A percentile compares a stretch with the other conserved stretches of the same genome.
Conservation (phyloP, 2,888 invertebrate genomes). For the Busseola fusca region DNA sequence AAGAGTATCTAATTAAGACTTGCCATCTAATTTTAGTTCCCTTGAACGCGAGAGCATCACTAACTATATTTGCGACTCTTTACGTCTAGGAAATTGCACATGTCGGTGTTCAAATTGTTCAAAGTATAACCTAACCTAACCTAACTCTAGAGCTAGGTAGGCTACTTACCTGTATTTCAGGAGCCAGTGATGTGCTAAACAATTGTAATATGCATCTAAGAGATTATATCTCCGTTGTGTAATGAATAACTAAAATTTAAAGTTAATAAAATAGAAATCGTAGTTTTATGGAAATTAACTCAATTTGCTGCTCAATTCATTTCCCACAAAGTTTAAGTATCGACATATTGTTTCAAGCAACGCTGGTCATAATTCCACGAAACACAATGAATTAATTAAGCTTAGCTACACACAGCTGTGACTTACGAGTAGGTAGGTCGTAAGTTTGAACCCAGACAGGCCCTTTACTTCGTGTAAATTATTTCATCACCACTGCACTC, state of each 20-base stretch:
- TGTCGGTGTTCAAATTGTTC: slow-evolving; percentile 1
- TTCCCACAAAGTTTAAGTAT: slow-evolving; percentile 1
- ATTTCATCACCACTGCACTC: not conserved
- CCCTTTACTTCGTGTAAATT: not conserved
- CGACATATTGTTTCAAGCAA: not conserved
- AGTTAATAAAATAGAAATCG: not conserved
- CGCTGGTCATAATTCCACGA: no score
- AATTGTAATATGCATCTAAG: not conserved
- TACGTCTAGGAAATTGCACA: slow-evolving; percentile 18
- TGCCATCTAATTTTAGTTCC: slow-evolving; percentile 60
- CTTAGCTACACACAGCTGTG: not conserved
- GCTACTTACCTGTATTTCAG: not conserved
- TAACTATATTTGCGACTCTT: slow-evolving; percentile 57
- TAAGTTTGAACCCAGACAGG: not conserved
- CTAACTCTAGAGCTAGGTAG: not conserved
- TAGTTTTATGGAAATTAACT: not conserved
- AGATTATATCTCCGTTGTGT: not conserved
- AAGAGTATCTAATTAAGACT: slow-evolving; percentile 35
- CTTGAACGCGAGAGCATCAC: slow-evolving; percentile 57
- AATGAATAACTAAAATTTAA: no score
- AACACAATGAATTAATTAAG: not conserved
- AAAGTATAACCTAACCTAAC: slow-evolving; percentile 3
- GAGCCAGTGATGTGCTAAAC: not conserved
- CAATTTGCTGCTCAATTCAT: not conserved
- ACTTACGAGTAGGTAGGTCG: not conserved